Evolutionary conservation across 2,888 invertebrate species (phyloP).

Genomic region (Agrochola macilenta): DNA sequence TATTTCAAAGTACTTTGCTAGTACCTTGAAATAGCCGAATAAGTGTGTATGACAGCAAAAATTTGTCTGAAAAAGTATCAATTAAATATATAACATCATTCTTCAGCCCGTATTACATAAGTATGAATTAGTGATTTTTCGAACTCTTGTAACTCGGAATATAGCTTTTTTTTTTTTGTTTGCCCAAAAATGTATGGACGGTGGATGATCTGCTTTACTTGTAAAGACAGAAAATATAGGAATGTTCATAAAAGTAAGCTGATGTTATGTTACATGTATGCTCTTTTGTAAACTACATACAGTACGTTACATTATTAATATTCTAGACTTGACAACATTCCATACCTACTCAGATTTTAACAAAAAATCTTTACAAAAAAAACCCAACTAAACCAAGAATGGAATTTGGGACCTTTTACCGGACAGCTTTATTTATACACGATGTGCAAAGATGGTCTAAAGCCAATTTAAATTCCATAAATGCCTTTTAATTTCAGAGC

Average conservation of each 20-base stretch:
- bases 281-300: background rate
- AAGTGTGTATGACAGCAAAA: no score
- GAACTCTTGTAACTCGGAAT: no score
- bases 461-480: conserved; percentile 42
- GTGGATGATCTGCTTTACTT: no score
- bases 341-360: background rate
- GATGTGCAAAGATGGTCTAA: background rate
- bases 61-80: no score
- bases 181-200: no score
- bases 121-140: no score
- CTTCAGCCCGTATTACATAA: no score
- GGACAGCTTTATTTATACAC: background rate
- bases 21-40: no score
- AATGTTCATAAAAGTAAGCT: background rate
- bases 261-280: background rate
- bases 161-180: no score
- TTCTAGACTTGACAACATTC: background rate
- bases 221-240: background rate
- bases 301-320: background rate
- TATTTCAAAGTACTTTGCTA: no score
- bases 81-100: no score
- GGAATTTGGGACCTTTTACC: background rate
- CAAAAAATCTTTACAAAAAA: background rate
- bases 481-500: conserved; percentile 27
- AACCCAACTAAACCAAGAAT: background rate